These are phyloP conservation scores for Pterophyllum scalare DNA, from an alignment of 2,113 vertebrate genomes.

Conservation along the genomic window DNA sequence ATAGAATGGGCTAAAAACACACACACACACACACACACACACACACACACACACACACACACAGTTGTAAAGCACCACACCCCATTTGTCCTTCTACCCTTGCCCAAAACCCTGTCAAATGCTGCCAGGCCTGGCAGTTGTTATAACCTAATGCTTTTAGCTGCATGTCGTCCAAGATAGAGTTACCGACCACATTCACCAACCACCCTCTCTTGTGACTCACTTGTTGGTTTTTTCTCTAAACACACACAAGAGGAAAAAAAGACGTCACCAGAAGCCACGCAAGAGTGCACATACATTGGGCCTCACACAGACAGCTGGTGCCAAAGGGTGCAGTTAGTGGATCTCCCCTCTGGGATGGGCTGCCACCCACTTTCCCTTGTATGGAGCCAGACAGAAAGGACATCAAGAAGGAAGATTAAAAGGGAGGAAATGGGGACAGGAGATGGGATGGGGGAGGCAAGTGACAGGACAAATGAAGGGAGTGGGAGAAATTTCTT, in stretches of 20 bases:
- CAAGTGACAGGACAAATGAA: slow-evolving; percentile 33
- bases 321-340: slow-evolving; percentile 72
- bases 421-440: slow-evolving; percentile 57
- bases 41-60: slow-evolving; percentile 3
- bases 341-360: slow-evolving; percentile 58
- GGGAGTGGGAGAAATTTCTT: slow-evolving; percentile 8
- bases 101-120: slow-evolving; percentile 52
- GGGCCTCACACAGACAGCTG: slow-evolving; percentile 66
- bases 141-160: slow-evolving; percentile 72
- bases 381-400: slow-evolving; percentile 50
- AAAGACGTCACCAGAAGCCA: slow-evolving; percentile 39
- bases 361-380: slow-evolving; percentile 49
- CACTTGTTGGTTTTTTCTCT: background rate
- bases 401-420: slow-evolving; percentile 55
- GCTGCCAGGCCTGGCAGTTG: slow-evolving; percentile 67
- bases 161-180: slow-evolving; percentile 64
- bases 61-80: slow-evolving; percentile 60
- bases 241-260: background rate
- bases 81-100: slow-evolving; percentile 61
- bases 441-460: slow-evolving; percentile 16
- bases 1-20: slow-evolving; percentile 50
- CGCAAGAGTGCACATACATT: slow-evolving; percentile 38
- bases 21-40: slow-evolving; percentile 18
- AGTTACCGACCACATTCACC: slow-evolving; percentile 65
- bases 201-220: slow-evolving; percentile 42